Evolutionary conservation across 2,113 vertebrate species (phyloP).

Genomic region (Miniopterus natalensis): DNA sequence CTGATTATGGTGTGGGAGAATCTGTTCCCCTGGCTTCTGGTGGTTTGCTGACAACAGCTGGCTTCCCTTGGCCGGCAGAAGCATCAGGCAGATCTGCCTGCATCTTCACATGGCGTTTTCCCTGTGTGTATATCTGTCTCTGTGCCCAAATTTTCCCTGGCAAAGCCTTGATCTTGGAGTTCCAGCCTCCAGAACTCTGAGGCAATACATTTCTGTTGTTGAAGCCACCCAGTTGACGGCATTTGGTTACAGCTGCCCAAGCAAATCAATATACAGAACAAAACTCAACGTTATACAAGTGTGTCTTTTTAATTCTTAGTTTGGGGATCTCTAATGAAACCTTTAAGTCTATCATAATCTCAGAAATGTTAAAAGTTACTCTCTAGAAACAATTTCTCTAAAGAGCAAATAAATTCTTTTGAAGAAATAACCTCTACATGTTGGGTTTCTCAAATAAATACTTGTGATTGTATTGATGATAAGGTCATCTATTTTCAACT

Average conservation of each 20-base stretch:
- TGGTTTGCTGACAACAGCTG: neutral
- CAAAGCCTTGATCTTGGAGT: neutral
- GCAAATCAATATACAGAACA: neutral
- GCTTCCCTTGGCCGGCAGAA: neutral
- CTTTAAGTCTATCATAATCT: neutral
- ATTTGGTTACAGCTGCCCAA: neutral
- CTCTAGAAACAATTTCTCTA: neutral
- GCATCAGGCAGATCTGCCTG: neutral
- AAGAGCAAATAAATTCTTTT: constrained; percentile 10
- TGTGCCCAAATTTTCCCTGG: neutral
- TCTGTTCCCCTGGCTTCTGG: neutral
- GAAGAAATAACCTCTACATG: neutral
- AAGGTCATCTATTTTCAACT: constrained; percentile 7
- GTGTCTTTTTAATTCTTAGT: neutral
- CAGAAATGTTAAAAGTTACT: constrained; percentile 18
- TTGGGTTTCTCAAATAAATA: constrained; percentile 3
- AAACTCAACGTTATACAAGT: neutral
- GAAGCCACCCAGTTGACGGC: neutral
- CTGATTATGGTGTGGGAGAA: neutral
- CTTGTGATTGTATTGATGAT: neutral
- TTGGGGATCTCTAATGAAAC: constrained; percentile 13
- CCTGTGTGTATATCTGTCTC: neutral
- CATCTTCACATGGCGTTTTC: neutral
- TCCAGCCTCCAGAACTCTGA: neutral
- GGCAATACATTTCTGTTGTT: neutral